Base-by-base conservation (phyloP, 2,113 vertebrate species). In the Bubo blakistoni region DNA sequence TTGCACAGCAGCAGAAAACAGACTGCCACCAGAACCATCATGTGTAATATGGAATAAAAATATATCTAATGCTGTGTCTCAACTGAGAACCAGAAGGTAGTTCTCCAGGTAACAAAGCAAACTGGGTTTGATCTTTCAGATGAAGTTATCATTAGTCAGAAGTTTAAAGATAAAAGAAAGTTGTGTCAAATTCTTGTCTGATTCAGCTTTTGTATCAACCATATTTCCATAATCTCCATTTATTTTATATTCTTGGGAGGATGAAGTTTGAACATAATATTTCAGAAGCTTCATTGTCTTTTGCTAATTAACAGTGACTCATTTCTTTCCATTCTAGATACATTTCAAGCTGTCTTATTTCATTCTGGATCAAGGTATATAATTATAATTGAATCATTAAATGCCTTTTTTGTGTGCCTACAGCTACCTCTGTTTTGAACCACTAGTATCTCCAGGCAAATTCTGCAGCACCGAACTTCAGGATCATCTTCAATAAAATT, bases 251-350 rank as follows among this genome's bases (percentile, higher is more conserved):
- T 65, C 78, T 42, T 44, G 40, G 61, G 62, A 79, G 34, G 84
- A 44, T 59, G 88, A 96, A 85, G 81, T 94, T 63, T 89, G 86
- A 97, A 83, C 69, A 77, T 86, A 92, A 63, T 83, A 96, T 95
- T 96, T 96, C 91, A 94, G 90, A 52, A 55, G 77, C 54, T 73
- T 59, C 71, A 76, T 92, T 97, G 95, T 96, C 71, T 96, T 63
- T 30, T 76, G 49, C 83, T 92, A 97, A 96, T 97, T 40, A 90
- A 66, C 87, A 34, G 52, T 97, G 97, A 96, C 77, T 81, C 83
- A 94, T 47, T 63, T 78, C 67, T 96, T 70, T 57, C 77, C 88
- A 6, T 69, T 86, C 88, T 81, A 95, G 76, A 94, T 59, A 83
- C 61, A 79, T n/a, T 90, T 80, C 76, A 77, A 92, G 83, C 66